Base-by-base conservation (phyloP, 1,140 invertebrate genomes). In the Teleogryllus occipitalis region DNA sequence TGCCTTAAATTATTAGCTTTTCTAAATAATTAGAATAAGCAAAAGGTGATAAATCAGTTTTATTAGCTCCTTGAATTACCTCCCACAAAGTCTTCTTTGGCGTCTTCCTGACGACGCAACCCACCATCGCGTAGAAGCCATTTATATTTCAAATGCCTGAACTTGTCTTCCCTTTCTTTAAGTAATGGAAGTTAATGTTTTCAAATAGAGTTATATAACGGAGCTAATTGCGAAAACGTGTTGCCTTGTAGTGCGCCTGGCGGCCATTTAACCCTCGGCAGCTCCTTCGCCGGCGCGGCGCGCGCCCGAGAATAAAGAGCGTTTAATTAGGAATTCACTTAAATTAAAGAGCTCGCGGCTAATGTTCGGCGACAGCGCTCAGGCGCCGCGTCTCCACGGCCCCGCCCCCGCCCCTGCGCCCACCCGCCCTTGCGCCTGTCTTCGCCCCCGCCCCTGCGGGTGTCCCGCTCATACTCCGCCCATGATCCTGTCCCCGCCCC, bases 141-240 rank as follows among this genome's bases (percentile, higher is more conserved):
- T 65, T 65, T 65, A 18, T 65, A 65, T 65, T 65, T 65, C 54
- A 65, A 65, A 65, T 65, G 54, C 54, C 18, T 65, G 54, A 14
- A 65, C 54, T 65, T 65, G 54, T 65, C 54, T 65, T 65, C 18
- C 54, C 54, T 65, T 65, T 65, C 54, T 18, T 65, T 65, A 65
- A 65, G 54, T 65, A 65, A 65, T 65, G 54, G 10, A 65, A 65
- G 54, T 65, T 65, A 65, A 65, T 65, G 54, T 65, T 65, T 65
- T 65, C 54, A 65, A 65, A 65, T 65, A 65, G 54, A 65, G 54
- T 65, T 65, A 65, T 65, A 65, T 65, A 18, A 65, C 54, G 10
- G 54, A 65, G 54, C 54, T 65, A 65, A 65, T 65, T 65, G 54
- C 54, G 54, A 65, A 65, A 65, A 65, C 54, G 54, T 65, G 54